A percentile compares a stretch with the other conserved stretches of the same genome.
Evolutionary conservation across 2,888 invertebrate species (phyloP).

Genomic region (Dimorphilus gyrociliatus): DNA sequence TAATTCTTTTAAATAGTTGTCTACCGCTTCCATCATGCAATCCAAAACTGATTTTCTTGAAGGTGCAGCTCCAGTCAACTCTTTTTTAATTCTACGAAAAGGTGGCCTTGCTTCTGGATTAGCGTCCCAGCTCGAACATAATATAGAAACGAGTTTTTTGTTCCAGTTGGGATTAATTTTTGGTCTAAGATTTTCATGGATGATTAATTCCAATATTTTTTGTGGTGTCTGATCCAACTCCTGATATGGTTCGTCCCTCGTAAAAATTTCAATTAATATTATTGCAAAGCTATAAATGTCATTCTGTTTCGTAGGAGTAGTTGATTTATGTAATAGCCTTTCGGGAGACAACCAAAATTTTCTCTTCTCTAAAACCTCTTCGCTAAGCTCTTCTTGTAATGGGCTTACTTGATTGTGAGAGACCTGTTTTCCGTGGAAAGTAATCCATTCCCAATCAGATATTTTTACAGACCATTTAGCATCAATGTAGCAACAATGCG

Average conservation of each 20-base stretch:
- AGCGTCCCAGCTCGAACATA: too few relatives aligned
- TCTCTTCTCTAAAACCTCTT: too few relatives aligned
- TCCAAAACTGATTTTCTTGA: constrained; percentile 23
- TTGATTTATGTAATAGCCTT: constrained; percentile 14
- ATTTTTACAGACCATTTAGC: constrained; percentile 26
- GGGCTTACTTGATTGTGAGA: too few relatives aligned
- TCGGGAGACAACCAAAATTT: constrained; percentile 26
- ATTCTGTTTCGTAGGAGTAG: constrained; percentile 7
- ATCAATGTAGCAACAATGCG: constrained; percentile 24
- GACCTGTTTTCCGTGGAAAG: too few relatives aligned
- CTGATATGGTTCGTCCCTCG: constrained; percentile 19
- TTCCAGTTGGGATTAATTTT: too few relatives aligned
- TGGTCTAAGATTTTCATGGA: too few relatives aligned
- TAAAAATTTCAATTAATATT: constrained; percentile 25
- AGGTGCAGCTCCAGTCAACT: constrained; percentile 16
- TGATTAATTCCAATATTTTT: too few relatives aligned
- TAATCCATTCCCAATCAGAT: constrained; percentile 21
- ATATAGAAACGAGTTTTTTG: too few relatives aligned
- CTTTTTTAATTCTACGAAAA: constrained; percentile 16
- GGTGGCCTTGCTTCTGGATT: constrained; percentile 16
- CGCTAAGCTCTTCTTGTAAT: constrained; percentile 6
- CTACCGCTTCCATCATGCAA: constrained; percentile 30
- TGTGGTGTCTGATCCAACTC: too few relatives aligned
- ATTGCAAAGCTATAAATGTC: constrained; percentile 27
- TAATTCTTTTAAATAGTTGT: constrained; percentile 20